Base-by-base conservation (phyloP, 2,797 vertebrate genomes). In the Esox masquinongy region DNA sequence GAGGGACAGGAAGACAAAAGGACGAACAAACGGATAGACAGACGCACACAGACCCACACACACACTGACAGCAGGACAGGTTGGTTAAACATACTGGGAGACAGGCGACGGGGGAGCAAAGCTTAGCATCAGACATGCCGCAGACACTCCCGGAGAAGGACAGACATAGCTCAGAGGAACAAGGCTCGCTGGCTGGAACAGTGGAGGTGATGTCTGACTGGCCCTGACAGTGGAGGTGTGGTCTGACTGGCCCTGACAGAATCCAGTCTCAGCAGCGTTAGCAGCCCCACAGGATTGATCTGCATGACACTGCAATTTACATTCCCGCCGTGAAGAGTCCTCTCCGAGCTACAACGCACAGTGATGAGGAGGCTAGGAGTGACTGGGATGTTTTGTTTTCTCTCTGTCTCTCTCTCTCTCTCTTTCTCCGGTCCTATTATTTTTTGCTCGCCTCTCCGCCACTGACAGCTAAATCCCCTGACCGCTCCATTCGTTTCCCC, bases 281-380 rank as follows among this genome's bases (percentile, higher is more conserved):
- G 88, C 87, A 86, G 49, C 84, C 85, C 71, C 7, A 19, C 75
- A 79, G 81, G 85, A 90, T 77, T 89, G 88, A 91, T 91, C 86
- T 88, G 82, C 81, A 88, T 86, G 90, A 93, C 87, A 86, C 83
- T 77, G 86, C 84, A 89, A 87, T 90, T 86, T 90, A 79, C 88
- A 87, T 90, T 86, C 83, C 82, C 87, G 83, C 49, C 67, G 80
- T 79, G 81, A 88, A 75, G 80, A 80, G 80, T 73, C 69, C 66
- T 84, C 85, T 80, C 79, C 16, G 24, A 82, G 76, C 79, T 75
- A 31, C 74, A 77, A 85, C 84, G 83, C 80, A 80, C 47, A 17
- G n/a, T 83, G 84, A 84, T 86, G 85, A 70, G 31, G 70, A 83
- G 78, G 83, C 83, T 77, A 79, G 75, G 78, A 74, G 50, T 67